Conservation (phyloP, 2,797 vertebrate genomes). For the Eutrigla gurnardus region DNA sequence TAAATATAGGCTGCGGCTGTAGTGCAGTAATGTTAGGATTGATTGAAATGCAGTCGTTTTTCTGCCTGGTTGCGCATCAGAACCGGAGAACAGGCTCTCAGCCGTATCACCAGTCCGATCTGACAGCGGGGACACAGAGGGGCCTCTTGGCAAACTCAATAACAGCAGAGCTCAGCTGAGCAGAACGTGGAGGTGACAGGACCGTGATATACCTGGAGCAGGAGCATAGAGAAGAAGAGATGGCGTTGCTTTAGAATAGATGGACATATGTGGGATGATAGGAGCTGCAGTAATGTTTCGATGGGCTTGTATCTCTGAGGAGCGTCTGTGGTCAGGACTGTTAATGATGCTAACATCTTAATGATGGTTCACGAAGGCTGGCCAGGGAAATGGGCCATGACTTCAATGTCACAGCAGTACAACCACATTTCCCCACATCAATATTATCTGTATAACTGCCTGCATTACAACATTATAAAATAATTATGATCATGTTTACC, state of each 20-base stretch:
- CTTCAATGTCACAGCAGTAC: neutral
- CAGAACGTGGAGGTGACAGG: conserved; percentile 60
- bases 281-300: conserved; percentile 18
- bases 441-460: neutral
- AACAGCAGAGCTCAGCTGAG: conserved; percentile 67
- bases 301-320: neutral
- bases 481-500: neutral
- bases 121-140: conserved; percentile 65
- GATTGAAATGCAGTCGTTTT: conserved; percentile 68
- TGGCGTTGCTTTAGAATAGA: conserved; percentile 27
- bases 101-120: conserved; percentile 65
- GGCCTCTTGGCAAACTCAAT: conserved; percentile 57
- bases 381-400: neutral
- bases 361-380: neutral
- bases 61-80: conserved; percentile 67
- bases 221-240: conserved; percentile 28
- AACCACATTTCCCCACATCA: neutral
- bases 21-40: conserved; percentile 50
- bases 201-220: conserved; percentile 57
- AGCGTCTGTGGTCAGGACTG: conserved; percentile 7
- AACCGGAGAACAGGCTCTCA: conserved; percentile 38
- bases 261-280: conserved; percentile 11
- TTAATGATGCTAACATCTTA: neutral
- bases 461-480: neutral
- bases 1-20: conserved; percentile 37